phyloP scores from a whole-genome alignment of 2,888 invertebrate genomes.

The Erebia palarica region DNA sequence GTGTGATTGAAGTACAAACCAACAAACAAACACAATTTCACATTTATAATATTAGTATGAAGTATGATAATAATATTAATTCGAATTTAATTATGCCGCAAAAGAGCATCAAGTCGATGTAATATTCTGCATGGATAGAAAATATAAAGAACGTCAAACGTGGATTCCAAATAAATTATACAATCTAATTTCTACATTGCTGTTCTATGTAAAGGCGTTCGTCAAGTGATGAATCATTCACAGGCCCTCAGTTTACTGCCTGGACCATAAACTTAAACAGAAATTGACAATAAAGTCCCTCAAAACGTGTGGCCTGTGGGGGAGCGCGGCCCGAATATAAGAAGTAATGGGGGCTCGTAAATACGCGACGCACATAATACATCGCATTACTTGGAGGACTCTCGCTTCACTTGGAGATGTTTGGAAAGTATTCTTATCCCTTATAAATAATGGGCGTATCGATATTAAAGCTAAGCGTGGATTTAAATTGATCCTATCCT shows the following conservation, averaged over 20 bases:
- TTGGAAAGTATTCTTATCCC: neutral
- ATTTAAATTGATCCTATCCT: no score
- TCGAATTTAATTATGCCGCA: no score
- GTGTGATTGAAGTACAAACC: no score
- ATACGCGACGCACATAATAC: slow-evolving; percentile 24
- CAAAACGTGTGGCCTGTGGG: slow-evolving; percentile 29
- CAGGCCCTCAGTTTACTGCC: slow-evolving; percentile 12
- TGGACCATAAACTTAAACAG: slow-evolving; percentile 24
- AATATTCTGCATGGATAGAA: no score
- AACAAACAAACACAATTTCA: no score
- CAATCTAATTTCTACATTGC: neutral
- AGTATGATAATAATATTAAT: no score
- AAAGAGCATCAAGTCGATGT: no score
- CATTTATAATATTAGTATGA: no score
- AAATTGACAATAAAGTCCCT: slow-evolving; percentile 36
- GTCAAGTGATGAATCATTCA: slow-evolving; percentile 17
- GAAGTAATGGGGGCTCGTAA: slow-evolving; percentile 28
- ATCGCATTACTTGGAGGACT: neutral
- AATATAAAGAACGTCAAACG: no score
- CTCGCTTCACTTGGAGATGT: neutral
- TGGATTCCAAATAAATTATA: neutral
- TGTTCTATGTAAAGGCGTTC: neutral
- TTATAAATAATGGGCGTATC: neutral
- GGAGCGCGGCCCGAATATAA: slow-evolving; percentile 29
- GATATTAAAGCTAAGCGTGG: no score